Evolutionary conservation across 2,888 invertebrate genomes (phyloP), one percentile per base, ranked within the genome.

Genomic region (Blastobasis lacticolella): DNA sequence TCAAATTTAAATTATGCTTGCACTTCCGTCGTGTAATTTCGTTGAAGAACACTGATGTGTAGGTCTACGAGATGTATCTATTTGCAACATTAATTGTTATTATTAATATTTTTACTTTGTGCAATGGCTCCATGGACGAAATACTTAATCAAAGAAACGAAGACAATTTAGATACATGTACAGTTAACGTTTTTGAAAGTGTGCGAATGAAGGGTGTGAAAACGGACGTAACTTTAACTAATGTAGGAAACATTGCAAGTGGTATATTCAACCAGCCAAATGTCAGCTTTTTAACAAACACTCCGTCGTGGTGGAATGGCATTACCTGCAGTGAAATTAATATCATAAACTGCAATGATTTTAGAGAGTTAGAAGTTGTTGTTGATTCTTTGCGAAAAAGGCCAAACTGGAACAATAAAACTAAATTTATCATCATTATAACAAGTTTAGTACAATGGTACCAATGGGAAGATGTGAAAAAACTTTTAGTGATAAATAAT

Each of bases 401-500:
- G 45, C 41, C n/a, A 9, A 64, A 61, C 44, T 77, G 73, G 69
- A 71, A 67, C 51, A 69, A 71, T 10, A 48, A 43, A 42, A 66
- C 64, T n/a, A 63, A 57, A 45, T 73, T 74, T 46, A 60, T 77
- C 38, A 64, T 76, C 23, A 50, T 66, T 1, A 38, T 73, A 5
- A 49, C 67, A 38, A 46, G 58, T 45, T 10, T 66, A 36, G 46
- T 55, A 48, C 46, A 57, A 36, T 46, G 67, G 50, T 23, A 23
- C 23, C 23, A 23, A 23, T 23, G 23, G 23, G 5, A 49, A 6
- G 45, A 59, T 2, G 38, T 75, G 10, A 57, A 59, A 4, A 42
- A 56, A 7, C 49, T 65, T 38, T 59, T 76, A 10, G 50, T 55
- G 37, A 54, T 53, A 6, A 59, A 69, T 46, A 64, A 67, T 53